phyloP scores from a whole-genome alignment of 1,140 invertebrate species.

The Lordiphosa collinella region DNA sequence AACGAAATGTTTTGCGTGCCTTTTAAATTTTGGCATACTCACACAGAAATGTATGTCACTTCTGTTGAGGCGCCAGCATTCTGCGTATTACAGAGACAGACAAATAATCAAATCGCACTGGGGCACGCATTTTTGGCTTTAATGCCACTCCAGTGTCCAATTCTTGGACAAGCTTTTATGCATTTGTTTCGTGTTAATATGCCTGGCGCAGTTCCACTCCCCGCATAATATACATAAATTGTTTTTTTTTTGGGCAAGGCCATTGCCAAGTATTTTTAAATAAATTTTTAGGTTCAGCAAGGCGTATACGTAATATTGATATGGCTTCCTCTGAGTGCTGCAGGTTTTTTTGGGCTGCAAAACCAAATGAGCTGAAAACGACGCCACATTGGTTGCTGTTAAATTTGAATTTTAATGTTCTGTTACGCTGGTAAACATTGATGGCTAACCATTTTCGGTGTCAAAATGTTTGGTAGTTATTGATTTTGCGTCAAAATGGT shows the following conservation, averaged over 20 bases:
- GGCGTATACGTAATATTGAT: constrained; percentile 63
- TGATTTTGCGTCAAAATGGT: constrained; percentile 13
- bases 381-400: constrained; percentile 16
- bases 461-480: constrained; percentile 39
- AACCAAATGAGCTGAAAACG: constrained; percentile 63
- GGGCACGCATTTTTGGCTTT: constrained; percentile 67
- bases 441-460: constrained; percentile 37
- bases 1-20: constrained; percentile 50
- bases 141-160: constrained; percentile 53
- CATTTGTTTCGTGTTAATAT: constrained; percentile 72
- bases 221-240: constrained; percentile 31
- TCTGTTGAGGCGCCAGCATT: constrained; percentile 42
- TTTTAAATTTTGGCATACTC: constrained; percentile 45
- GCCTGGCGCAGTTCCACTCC: constrained; percentile 2
- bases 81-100: constrained; percentile 15
- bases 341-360: background rate
- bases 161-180: constrained; percentile 42
- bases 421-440: constrained; percentile 34
- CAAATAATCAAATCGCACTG: constrained; percentile 64
- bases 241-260: constrained; percentile 66
- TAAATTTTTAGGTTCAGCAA: constrained; percentile 8
- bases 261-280: constrained; percentile 53
- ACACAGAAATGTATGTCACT: constrained; percentile 35
- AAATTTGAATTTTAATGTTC: constrained; percentile 57
- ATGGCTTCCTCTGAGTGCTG: constrained; percentile 12